Evolutionary conservation across 53 echinoderm and acorn worm species (phyloP).

Genomic region (Echinarachnius parma): DNA sequence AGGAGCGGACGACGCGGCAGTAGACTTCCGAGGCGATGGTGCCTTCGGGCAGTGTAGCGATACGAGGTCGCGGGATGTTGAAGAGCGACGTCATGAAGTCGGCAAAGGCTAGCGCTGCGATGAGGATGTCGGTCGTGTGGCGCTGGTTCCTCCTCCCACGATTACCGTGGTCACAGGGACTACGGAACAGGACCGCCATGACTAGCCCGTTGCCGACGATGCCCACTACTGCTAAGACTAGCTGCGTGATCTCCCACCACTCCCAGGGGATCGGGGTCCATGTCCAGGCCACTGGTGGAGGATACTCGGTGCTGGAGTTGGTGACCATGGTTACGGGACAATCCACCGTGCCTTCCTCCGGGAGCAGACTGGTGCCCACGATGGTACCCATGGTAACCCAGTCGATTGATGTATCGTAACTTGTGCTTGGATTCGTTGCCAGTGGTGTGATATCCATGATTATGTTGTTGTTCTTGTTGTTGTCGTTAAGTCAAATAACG

Average conservation of each 20-base stretch:
- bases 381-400: too few species aligned
- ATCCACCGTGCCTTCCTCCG: too few species aligned
- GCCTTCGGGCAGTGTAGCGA: constrained; percentile 27
- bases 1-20: constrained; percentile 54
- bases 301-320: too few species aligned
- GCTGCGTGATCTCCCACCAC: constrained; percentile 45
- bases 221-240: constrained; percentile 49
- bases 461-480: too few species aligned
- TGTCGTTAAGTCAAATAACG: too few species aligned
- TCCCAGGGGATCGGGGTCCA: constrained; percentile 34
- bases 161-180: too few species aligned
- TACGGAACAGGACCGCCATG: constrained; percentile 43
- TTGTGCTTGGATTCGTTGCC: too few species aligned
- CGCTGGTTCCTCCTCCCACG: background rate
- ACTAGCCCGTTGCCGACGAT: constrained; percentile 64
- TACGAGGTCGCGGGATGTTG: constrained; percentile 44
- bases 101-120: constrained; percentile 62
- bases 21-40: constrained; percentile 39
- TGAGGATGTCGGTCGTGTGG: constrained; percentile 49
- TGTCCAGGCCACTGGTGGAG: too few species aligned
- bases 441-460: too few species aligned
- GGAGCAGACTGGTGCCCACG: too few species aligned
- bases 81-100: constrained; percentile 68
- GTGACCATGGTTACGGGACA: too few species aligned
- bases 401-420: too few species aligned